Conservation (phyloP, 2,888 invertebrate genomes). For the Drosophila mulleri region DNA sequence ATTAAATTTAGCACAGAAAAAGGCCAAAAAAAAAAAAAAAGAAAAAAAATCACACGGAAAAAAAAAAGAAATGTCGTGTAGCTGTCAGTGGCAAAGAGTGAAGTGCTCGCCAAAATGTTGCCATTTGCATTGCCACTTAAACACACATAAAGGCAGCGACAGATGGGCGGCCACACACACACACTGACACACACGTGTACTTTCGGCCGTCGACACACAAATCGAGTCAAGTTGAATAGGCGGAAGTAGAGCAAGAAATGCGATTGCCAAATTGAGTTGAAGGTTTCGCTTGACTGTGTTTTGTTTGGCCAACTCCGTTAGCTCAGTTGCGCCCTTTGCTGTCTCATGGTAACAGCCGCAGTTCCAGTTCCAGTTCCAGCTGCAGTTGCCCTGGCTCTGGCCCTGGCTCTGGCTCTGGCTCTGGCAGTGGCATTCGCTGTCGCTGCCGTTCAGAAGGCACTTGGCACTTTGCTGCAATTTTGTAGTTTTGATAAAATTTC, state of each 20-base stretch:
- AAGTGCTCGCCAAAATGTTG: constrained; percentile 76
- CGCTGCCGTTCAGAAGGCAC: constrained; percentile 60
- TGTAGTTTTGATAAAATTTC: constrained; percentile 82
- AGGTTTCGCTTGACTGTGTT: constrained; percentile 81
- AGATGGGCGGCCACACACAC: constrained; percentile 15
- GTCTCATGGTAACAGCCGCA: constrained; percentile 32
- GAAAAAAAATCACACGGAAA: background rate
- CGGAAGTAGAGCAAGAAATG: constrained; percentile 82
- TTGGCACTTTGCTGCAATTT: constrained; percentile 82
- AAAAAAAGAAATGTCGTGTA: constrained; percentile 63
- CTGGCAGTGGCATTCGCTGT: constrained; percentile 18
- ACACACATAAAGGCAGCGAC: constrained; percentile 71
- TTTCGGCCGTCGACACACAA: constrained; percentile 69
- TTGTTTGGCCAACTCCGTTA: constrained; percentile 78
- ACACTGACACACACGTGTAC: constrained; percentile 8
- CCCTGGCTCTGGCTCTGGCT: background rate
- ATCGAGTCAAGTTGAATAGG: constrained; percentile 82
- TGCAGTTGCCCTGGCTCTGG: background rate
- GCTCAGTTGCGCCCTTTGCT: constrained; percentile 65
- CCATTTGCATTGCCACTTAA: constrained; percentile 81
- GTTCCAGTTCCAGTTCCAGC: constrained; percentile 17
- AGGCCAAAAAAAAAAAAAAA: constrained; percentile 23
- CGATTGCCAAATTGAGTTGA: constrained; percentile 81
- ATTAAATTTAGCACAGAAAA: constrained; percentile 77
- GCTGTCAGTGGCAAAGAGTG: constrained; percentile 66